phyloP scores from a whole-genome alignment of 2,888 invertebrate species.

The Liodrosophila aerea region DNA sequence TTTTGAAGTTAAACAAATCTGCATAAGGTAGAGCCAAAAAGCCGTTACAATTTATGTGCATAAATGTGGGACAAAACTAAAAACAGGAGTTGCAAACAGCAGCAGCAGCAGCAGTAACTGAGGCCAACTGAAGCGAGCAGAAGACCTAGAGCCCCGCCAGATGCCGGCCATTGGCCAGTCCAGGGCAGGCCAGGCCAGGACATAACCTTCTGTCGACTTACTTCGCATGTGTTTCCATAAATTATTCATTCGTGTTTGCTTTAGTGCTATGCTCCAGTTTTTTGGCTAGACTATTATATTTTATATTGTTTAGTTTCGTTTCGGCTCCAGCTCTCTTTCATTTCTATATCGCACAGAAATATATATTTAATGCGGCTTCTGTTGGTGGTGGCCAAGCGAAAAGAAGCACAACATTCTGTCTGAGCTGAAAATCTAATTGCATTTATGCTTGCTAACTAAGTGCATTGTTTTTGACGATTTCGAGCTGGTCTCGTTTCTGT shows the following conservation, averaged over 20 bases:
- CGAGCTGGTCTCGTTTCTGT: slow-evolving; percentile 12
- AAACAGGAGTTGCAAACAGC: slow-evolving; percentile 8
- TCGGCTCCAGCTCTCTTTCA: background rate
- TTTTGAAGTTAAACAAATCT: slow-evolving; percentile 72
- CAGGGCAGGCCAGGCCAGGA: no score
- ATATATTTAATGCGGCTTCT: slow-evolving; percentile 25
- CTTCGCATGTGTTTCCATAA: slow-evolving; percentile 57
- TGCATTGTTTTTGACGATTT: slow-evolving; percentile 37
- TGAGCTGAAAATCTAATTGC: slow-evolving; percentile 36
- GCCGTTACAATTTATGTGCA: slow-evolving; percentile 71
- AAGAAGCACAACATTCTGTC: slow-evolving; percentile 14
- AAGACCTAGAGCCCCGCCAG: background rate
- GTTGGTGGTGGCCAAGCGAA: slow-evolving; percentile 8
- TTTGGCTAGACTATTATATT: slow-evolving; percentile 5
- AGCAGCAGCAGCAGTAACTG: background rate
- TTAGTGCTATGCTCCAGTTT: slow-evolving; percentile 26
- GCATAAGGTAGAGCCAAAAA: slow-evolving; percentile 68
- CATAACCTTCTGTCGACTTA: slow-evolving; percentile 45
- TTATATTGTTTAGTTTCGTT: slow-evolving; percentile 2
- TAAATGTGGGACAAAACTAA: slow-evolving; percentile 44
- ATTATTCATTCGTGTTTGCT: slow-evolving; percentile 62
- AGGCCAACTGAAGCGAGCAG: background rate
- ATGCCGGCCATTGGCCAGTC: slow-evolving; percentile 38
- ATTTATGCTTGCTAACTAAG: slow-evolving; percentile 52
- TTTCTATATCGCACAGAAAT: slow-evolving; percentile 11